Conservation (phyloP, 1,140 invertebrate species). For the Platorchestia sp. region DNA sequence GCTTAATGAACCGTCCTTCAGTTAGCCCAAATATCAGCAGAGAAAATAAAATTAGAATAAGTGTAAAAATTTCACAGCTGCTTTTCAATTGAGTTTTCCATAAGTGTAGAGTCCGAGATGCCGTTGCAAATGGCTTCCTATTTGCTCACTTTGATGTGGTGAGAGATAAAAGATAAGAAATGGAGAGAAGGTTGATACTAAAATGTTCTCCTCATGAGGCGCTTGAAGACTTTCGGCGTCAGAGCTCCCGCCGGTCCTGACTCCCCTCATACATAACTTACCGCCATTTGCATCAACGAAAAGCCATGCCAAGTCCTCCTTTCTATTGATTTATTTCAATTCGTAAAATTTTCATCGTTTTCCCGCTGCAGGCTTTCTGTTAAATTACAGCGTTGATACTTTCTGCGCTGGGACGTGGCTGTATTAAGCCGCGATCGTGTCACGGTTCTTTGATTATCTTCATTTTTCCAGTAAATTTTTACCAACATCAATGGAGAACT, state of each 20-base stretch:
- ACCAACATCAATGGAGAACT: neutral
- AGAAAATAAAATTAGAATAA: too few relatives aligned
- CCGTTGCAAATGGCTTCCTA: neutral
- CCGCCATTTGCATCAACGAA: constrained; percentile 29
- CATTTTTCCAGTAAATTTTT: neutral
- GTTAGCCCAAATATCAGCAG: too few relatives aligned
- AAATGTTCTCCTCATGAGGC: neutral
- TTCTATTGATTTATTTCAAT: neutral
- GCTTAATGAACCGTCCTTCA: neutral
- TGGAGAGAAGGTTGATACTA: neutral
- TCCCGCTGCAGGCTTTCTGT: neutral
- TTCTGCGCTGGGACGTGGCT: neutral
- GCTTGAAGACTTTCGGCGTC: neutral
- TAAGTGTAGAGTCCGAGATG: neutral
- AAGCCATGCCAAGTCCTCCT: neutral
- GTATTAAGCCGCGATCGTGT: neutral
- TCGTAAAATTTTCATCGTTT: neutral
- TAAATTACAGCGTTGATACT: neutral
- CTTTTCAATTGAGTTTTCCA: neutral
- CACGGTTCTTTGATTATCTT: neutral
- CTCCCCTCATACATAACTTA: constrained; percentile 15
- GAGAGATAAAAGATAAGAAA: neutral
- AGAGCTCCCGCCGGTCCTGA: neutral
- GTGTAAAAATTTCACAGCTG: too few relatives aligned
- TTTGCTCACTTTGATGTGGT: neutral